Conservation (phyloP, 2,797 vertebrate genomes). For the Holocentrus rufus region DNA sequence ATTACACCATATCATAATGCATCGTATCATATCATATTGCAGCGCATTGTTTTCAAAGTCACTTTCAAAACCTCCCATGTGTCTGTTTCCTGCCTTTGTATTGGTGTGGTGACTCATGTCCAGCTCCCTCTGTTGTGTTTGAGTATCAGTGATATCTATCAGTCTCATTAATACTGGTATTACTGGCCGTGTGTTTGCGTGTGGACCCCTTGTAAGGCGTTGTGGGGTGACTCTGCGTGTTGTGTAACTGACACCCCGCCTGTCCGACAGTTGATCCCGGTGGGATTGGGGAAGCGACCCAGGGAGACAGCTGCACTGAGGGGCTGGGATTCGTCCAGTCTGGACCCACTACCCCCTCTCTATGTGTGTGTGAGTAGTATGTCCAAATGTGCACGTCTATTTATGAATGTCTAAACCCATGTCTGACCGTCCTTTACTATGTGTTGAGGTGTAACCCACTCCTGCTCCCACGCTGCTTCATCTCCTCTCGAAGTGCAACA, state of each 20-base stretch:
- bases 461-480: not conserved
- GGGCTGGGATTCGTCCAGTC: conserved; percentile 28
- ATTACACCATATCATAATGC: too few relatives aligned
- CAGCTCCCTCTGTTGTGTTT: not conserved
- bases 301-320: conserved; percentile 65
- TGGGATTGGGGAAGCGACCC: conserved; percentile 46
- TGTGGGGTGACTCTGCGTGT: conserved; percentile 10
- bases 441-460: conserved; percentile 31
- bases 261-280: conserved; percentile 62
- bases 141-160: too few relatives aligned
- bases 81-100: too few relatives aligned
- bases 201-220: not conserved
- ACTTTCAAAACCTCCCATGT: too few relatives aligned
- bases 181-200: not conserved
- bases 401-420: conserved; percentile 53
- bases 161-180: not conserved
- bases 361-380: conserved; percentile 23
- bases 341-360: conserved; percentile 9
- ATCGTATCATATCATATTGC: too few relatives aligned
- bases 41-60: too few relatives aligned
- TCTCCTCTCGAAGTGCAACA: conserved; percentile 30
- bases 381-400: conserved; percentile 59
- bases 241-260: conserved; percentile 43
- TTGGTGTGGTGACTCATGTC: not conserved
- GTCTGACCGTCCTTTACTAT: conserved; percentile 41